Conservation (phyloP, 1,140 invertebrate genomes). For the Drosophila orena region DNA sequence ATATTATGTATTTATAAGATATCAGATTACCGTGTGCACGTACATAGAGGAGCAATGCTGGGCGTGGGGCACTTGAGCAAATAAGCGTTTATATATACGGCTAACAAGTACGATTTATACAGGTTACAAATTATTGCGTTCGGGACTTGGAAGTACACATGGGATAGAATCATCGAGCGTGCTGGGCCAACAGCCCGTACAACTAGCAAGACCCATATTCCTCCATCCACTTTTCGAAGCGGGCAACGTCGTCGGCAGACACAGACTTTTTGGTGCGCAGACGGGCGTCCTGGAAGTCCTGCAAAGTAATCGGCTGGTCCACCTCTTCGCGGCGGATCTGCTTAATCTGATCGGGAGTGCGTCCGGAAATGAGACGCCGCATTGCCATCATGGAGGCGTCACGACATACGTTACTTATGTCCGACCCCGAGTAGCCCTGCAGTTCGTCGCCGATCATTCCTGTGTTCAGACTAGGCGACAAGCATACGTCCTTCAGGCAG, state of each 20-base stretch:
- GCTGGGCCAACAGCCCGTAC: constrained; percentile 66
- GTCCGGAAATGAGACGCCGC: constrained; percentile 95
- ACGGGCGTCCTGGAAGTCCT: constrained; percentile 95
- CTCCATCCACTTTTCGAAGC: constrained; percentile 98
- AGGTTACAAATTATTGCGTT: constrained; percentile 46
- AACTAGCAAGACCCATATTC: constrained; percentile 93
- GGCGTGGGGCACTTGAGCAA: constrained; percentile 62
- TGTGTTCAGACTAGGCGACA: constrained; percentile 92
- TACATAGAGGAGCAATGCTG: constrained; percentile 36
- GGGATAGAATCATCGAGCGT: constrained; percentile 37
- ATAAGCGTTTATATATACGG: constrained; percentile 47
- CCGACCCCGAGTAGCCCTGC: constrained; percentile 98
- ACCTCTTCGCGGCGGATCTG: constrained; percentile 97
- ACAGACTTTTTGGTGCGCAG: constrained; percentile 98
- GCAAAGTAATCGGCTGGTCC: constrained; percentile 94
- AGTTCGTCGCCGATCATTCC: constrained; percentile 92
- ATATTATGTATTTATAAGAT: constrained; percentile 38
- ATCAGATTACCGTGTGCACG: constrained; percentile 36
- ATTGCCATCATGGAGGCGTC: constrained; percentile 99
- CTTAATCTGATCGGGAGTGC: constrained; percentile 96
- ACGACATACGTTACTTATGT: constrained; percentile 99
- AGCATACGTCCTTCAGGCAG: constrained; percentile 95
- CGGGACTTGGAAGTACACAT: constrained; percentile 67
- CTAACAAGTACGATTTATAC: constrained; percentile 57
- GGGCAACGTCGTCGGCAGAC: constrained; percentile 94